Percentiles rank a stretch among this genome's conserved stretches.
phyloP scores from a whole-genome alignment of 2,888 invertebrate species.

The Spodoptera exigua region DNA sequence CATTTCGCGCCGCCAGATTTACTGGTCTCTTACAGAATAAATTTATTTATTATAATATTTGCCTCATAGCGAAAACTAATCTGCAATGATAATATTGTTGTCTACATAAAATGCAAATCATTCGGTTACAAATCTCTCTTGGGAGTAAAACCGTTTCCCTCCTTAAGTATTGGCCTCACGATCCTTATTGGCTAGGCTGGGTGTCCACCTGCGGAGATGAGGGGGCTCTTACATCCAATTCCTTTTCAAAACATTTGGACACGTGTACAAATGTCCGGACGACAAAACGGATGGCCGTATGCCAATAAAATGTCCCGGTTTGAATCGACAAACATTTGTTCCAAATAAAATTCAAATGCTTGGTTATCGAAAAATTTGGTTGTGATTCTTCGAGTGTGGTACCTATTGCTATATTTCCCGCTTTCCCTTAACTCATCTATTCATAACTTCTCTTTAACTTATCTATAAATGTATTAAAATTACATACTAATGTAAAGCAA shows the following conservation, averaged over 20 bases:
- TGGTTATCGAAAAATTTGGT: constrained; percentile 26
- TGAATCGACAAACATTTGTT: constrained; percentile 19
- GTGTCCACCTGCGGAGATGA: constrained; percentile 61
- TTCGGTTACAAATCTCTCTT: constrained; percentile 65
- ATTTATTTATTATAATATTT: constrained; percentile 53
- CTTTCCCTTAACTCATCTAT: constrained; percentile 30
- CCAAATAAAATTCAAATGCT: constrained; percentile 21
- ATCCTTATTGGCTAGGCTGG: constrained; percentile 61
- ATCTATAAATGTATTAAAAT: constrained; percentile 36
- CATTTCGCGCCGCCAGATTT: constrained; percentile 14
- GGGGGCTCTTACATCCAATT: constrained; percentile 34
- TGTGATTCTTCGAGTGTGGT: constrained; percentile 31
- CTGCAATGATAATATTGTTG: constrained; percentile 64
- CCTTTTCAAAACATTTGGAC: constrained; percentile 23
- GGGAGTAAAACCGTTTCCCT: constrained; percentile 64
- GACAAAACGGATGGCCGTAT: constrained; percentile 15
- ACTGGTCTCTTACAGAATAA: constrained; percentile 27
- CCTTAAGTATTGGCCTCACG: constrained; percentile 69
- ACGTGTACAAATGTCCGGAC: constrained; percentile 33
- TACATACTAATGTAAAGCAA: constrained; percentile 73
- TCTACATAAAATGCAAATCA: constrained; percentile 71
- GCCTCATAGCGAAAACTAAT: constrained; percentile 56
- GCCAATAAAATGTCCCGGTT: constrained; percentile 6
- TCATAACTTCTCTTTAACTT: constrained; percentile 30
- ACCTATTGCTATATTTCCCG: constrained; percentile 9